These are phyloP conservation scores for Megalopta genalis DNA, from an alignment of 1,140 invertebrate species.

Conservation along the genomic window DNA sequence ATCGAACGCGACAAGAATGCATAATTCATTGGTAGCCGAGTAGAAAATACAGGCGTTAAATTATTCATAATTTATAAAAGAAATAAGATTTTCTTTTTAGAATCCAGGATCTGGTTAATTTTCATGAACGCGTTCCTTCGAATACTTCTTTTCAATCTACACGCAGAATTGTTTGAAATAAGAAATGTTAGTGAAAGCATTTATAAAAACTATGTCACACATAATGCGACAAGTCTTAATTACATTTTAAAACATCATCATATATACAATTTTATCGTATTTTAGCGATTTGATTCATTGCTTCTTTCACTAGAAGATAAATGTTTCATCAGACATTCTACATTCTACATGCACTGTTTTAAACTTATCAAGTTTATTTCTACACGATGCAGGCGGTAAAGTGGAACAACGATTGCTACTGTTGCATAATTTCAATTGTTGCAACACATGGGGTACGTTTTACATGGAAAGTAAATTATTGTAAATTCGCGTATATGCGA, in stretches of 20 bases:
- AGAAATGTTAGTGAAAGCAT: no score
- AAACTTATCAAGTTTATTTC: background rate
- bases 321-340: background rate
- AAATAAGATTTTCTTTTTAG: no score
- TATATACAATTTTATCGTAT: background rate
- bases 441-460: slow-evolving; percentile 9
- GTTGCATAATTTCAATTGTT: background rate
- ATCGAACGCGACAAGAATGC: background rate
- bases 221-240: no score
- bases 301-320: background rate
- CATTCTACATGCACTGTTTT: background rate
- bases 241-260: no score
- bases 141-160: no score
- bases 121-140: no score
- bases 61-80: no score
- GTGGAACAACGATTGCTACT: background rate
- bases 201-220: no score
- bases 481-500: background rate
- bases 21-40: no score
- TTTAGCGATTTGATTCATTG: no score
- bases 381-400: background rate
- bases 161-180: no score
- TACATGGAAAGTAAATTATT: background rate
- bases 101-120: no score
- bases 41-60: background rate